phyloP scores from a whole-genome alignment of 2,888 invertebrate species.

The Calephelis perditalis region DNA sequence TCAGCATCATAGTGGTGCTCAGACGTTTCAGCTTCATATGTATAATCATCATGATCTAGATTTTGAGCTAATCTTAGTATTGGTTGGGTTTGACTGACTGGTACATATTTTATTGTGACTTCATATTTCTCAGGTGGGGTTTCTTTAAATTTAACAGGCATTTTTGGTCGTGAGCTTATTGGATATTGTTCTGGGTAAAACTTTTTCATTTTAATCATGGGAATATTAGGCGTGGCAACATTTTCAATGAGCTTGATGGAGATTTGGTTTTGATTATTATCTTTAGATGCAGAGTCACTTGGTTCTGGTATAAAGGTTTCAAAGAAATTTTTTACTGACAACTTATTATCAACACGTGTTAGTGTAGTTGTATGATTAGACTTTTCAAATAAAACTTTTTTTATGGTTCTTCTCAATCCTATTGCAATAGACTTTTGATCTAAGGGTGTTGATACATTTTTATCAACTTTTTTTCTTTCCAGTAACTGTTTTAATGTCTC shows the following conservation, averaged over 20 bases:
- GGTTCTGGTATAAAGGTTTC: constrained; percentile 58
- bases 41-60: constrained; percentile 19
- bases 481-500: constrained; percentile 56
- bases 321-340: constrained; percentile 57
- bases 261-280: constrained; percentile 20
- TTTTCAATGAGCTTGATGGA: constrained; percentile 38
- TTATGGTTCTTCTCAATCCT: constrained; percentile 44
- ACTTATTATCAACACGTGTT: constrained; percentile 32
- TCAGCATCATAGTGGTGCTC: constrained; percentile 27
- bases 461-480: constrained; percentile 42
- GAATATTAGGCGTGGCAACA: constrained; percentile 21
- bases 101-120: constrained; percentile 42
- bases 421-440: constrained; percentile 27
- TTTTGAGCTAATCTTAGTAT: background rate
- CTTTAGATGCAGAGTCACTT: constrained; percentile 25
- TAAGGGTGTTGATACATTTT: constrained; percentile 1
- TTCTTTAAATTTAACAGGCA: constrained; percentile 48
- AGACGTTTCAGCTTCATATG: constrained; percentile 17
- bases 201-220: constrained; percentile 47
- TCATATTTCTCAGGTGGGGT: constrained; percentile 30
- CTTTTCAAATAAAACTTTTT: constrained; percentile 35
- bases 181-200: constrained; percentile 32
- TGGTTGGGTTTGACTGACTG: background rate
- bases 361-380: constrained; percentile 36
- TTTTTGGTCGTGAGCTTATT: constrained; percentile 33